Conservation (phyloP, 1,140 invertebrate species). For the Trichoplusia ni region DNA sequence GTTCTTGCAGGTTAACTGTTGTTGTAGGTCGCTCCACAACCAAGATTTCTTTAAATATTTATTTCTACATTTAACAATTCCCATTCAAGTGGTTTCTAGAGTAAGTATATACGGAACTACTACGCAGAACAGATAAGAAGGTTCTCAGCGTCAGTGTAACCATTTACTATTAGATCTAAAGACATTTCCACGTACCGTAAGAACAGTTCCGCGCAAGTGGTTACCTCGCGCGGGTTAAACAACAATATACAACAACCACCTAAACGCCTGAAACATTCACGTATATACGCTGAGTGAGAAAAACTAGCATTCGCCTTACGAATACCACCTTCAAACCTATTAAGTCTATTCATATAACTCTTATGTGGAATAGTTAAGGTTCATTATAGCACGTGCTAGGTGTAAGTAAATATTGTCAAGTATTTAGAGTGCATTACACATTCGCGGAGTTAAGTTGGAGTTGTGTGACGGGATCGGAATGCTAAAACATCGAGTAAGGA, state of each 20-base stretch:
- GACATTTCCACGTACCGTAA: background rate
- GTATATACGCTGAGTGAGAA: conserved; percentile 10
- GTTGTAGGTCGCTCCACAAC: too few relatives aligned
- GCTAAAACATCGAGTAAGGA: conserved; percentile 14
- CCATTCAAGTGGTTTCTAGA: too few relatives aligned
- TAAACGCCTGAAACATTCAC: conserved; percentile 27
- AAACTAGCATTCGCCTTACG: conserved; percentile 18
- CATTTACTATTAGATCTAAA: background rate
- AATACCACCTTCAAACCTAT: conserved; percentile 7
- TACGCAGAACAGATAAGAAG: too few relatives aligned
- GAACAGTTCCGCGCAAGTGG: background rate
- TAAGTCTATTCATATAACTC: background rate
- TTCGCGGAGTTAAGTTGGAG: conserved; percentile 31
- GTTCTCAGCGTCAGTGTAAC: too few relatives aligned
- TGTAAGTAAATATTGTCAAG: conserved; percentile 9
- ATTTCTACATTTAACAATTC: too few relatives aligned
- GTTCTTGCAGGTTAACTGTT: too few relatives aligned
- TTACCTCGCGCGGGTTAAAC: background rate
- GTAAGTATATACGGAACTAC: too few relatives aligned
- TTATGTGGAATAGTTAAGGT: background rate
- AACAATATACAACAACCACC: conserved; percentile 25
- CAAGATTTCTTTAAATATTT: too few relatives aligned
- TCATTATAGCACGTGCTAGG: background rate
- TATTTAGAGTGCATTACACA: conserved; percentile 34
- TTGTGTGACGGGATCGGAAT: conserved; percentile 33